Conservation (phyloP, 2,797 vertebrate species). For the Alcedo atthis region DNA sequence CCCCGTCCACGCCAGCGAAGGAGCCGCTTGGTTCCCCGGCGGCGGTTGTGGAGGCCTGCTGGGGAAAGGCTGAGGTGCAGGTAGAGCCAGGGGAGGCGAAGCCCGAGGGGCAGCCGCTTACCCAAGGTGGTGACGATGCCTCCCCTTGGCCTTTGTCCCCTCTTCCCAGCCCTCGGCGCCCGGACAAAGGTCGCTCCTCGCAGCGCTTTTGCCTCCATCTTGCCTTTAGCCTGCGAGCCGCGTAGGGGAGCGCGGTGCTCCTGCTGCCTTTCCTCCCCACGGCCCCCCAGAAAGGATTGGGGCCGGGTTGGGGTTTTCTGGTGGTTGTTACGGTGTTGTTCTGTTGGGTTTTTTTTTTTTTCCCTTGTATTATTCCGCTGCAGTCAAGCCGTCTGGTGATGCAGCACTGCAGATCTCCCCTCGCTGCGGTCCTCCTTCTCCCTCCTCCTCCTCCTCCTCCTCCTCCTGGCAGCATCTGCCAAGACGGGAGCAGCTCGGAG, state of each 20-base stretch:
- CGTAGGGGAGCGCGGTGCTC: fast-evolving
- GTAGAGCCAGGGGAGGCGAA: background rate
- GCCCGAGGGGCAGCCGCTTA: background rate
- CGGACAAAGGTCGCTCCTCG: background rate
- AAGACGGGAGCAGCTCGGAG: constrained; percentile 51
- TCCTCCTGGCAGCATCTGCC: constrained; percentile 40
- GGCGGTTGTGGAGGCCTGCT: constrained; percentile 11
- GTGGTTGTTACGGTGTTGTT: background rate
- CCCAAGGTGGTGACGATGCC: background rate
- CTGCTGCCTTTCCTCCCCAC: background rate
- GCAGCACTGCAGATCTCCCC: constrained; percentile 64
- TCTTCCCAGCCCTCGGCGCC: background rate
- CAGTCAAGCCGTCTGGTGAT: constrained; percentile 42
- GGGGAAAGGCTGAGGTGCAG: constrained; percentile 24
- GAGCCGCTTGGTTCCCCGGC: constrained; percentile 39
- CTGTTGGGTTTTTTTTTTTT: background rate
- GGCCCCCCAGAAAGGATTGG: background rate
- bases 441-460: background rate
- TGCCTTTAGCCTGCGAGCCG: background rate
- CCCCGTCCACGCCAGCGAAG: background rate
- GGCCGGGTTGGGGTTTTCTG: background rate
- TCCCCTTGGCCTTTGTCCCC: background rate
- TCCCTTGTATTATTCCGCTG: constrained; percentile 1
- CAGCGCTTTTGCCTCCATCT: background rate
- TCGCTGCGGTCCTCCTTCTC: background rate